These are phyloP conservation scores for Xyrauchen texanus DNA, from an alignment of 2,113 vertebrate species.

Conservation along the genomic window DNA sequence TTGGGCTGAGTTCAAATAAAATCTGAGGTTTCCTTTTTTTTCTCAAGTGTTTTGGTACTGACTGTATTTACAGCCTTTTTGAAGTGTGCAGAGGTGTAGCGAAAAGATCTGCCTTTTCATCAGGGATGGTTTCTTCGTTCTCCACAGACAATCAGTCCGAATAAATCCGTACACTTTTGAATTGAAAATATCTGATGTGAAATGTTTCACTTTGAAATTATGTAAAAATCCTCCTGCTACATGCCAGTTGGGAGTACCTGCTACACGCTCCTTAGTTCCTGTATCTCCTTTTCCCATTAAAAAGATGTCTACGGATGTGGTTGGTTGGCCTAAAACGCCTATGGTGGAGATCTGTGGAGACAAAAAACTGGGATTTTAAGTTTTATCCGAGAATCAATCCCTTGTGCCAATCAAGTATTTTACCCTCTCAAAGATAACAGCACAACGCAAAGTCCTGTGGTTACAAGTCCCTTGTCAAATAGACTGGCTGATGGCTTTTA, in stretches of 20 bases:
- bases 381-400: not conserved
- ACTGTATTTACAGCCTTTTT: constrained; percentile 68
- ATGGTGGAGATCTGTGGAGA: constrained; percentile 59
- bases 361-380: constrained; percentile 19
- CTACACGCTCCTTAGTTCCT: constrained; percentile 14
- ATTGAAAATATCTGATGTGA: constrained; percentile 32
- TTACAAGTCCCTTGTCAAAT: no score
- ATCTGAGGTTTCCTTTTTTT: constrained; percentile 24
- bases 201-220: constrained; percentile 47
- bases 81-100: constrained; percentile 58
- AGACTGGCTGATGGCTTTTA: no score
- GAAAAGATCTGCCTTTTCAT: constrained; percentile 20
- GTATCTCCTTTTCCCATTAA: constrained; percentile 46
- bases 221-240: not conserved
- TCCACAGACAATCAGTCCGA: constrained; percentile 6
- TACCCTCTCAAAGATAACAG: no score
- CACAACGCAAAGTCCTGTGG: no score
- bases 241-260: constrained; percentile 32
- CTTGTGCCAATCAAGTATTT: constrained; percentile 60
- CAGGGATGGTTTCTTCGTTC: constrained; percentile 18
- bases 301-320: constrained; percentile 52
- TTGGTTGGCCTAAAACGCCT: constrained; percentile 57
- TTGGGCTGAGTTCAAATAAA: constrained; percentile 65
- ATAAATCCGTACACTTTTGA: constrained; percentile 3
- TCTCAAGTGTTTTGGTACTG: constrained; percentile 49